Conservation (phyloP, 2,113 vertebrate species). For the Tragelaphus scriptus region DNA sequence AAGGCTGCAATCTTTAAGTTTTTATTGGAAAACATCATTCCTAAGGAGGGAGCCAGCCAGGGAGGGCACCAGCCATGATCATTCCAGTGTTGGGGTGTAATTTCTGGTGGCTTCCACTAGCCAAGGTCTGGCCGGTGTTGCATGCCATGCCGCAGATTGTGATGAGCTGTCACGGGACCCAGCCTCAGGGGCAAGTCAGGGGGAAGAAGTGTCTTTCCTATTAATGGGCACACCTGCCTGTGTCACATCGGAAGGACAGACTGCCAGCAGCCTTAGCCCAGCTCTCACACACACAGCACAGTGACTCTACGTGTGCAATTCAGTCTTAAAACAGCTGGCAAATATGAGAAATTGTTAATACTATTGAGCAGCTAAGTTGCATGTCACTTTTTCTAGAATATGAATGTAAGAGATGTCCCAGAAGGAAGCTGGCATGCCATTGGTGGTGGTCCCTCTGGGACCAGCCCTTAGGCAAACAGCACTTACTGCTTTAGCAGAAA, state of each 20-base stretch:
- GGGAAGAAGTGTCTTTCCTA: neutral
- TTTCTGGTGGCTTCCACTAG: neutral
- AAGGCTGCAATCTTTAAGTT: neutral
- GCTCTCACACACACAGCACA: rapidly evolving
- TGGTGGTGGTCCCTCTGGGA: neutral
- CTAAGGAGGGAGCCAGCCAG: neutral
- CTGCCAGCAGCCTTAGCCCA: rapidly evolving
- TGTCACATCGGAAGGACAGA: neutral
- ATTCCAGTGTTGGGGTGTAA: rapidly evolving
- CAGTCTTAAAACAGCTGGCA: too few relatives aligned
- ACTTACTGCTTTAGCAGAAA: neutral
- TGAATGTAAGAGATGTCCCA: neutral
- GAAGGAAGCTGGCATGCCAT: neutral
- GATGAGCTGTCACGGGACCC: neutral
- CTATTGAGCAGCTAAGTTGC: neutral
- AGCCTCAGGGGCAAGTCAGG: neutral
- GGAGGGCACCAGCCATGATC: rapidly evolving
- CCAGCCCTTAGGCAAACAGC: too few relatives aligned
- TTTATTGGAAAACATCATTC: neutral
- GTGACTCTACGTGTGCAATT: rapidly evolving
- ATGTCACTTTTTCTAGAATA: neutral
- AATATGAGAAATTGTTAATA: neutral
- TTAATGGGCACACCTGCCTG: rapidly evolving
- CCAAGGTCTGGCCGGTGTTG: neutral
- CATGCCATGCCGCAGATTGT: rapidly evolving